phyloP scores from a whole-genome alignment of 2,797 vertebrate genomes.

The Ptychobarbus kaznakovi region DNA sequence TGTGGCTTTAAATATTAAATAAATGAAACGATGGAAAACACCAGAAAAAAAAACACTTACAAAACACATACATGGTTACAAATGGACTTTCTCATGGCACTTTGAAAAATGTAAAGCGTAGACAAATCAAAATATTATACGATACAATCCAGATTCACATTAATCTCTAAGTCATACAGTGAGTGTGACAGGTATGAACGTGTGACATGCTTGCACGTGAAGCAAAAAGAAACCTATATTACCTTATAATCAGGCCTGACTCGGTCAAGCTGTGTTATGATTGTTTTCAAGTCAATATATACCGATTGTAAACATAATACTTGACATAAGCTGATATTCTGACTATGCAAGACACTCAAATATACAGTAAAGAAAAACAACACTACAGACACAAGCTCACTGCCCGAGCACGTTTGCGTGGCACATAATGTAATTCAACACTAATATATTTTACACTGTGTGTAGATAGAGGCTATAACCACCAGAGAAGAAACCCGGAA shows the following conservation, averaged over 20 bases:
- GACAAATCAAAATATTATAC: conserved; percentile 68
- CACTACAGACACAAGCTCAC: conserved; percentile 34
- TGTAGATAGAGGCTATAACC: conserved; percentile 8
- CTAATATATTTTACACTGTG: not conserved
- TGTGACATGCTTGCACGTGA: not conserved
- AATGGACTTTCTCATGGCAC: conserved; percentile 78
- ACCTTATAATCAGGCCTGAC: not conserved
- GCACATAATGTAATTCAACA: conserved; percentile 17
- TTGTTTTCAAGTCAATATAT: conserved; percentile 38
- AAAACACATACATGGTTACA: conserved; percentile 76
- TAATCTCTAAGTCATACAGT: not conserved
- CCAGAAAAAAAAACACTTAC: conserved; percentile 68
- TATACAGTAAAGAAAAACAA: conserved; percentile 6
- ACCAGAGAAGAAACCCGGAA: conserved; percentile 4
- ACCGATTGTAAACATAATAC: conserved; percentile 68
- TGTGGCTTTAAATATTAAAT: conserved; percentile 26
- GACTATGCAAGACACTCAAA: conserved; percentile 15
- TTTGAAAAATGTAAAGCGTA: conserved; percentile 69
- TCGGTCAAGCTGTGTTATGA: conserved; percentile 26
- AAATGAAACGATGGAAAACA: not conserved
- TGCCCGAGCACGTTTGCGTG: conserved; percentile 19
- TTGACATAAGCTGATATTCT: conserved; percentile 66
- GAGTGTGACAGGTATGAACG: not conserved
- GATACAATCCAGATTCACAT: conserved; percentile 64
- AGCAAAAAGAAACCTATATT: not conserved